phyloP scores from a whole-genome alignment of 2,113 vertebrate species.

The Diadophis punctatus region DNA sequence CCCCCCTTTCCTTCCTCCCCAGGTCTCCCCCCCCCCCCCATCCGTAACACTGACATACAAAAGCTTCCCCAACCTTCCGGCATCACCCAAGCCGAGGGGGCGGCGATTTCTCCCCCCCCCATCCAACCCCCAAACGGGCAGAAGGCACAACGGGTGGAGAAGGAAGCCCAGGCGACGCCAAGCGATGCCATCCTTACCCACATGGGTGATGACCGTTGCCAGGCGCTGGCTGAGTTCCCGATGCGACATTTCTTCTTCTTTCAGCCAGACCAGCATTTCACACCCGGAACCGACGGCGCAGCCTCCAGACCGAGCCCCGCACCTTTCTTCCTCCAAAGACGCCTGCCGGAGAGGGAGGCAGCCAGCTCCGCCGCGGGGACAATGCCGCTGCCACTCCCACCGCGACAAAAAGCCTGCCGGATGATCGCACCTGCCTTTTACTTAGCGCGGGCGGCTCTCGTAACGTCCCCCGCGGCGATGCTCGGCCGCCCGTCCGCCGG shows the following conservation, averaged over 20 bases:
- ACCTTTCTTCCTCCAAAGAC: neutral
- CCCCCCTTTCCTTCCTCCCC: neutral
- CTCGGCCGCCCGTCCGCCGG: neutral
- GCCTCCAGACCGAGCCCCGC: conserved; percentile 45
- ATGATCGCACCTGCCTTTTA: conserved; percentile 41
- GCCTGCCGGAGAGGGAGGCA: conserved; percentile 54
- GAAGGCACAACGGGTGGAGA: neutral
- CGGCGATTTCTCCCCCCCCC: neutral
- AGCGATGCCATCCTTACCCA: conserved; percentile 76
- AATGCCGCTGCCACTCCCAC: conserved; percentile 79
- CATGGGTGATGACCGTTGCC: conserved; percentile 88
- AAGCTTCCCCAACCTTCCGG: neutral
- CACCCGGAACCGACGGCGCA: conserved; percentile 52
- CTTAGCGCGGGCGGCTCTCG: conserved; percentile 18
- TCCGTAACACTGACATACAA: conserved; percentile 7
- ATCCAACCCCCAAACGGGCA: neutral
- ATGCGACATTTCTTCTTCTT: conserved; percentile 91
- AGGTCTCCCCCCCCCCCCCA: neutral
- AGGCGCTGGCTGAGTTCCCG: conserved; percentile 86
- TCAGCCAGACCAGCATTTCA: conserved; percentile 89
- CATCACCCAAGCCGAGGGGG: conserved; percentile 11
- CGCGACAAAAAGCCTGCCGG: conserved; percentile 29
- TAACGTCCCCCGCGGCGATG: conserved; percentile 24
- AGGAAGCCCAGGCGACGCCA: neutral
- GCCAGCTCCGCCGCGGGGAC: conserved; percentile 62